Base-by-base conservation (phyloP, 2,797 vertebrate genomes). In the Fundulus diaphanus region DNA sequence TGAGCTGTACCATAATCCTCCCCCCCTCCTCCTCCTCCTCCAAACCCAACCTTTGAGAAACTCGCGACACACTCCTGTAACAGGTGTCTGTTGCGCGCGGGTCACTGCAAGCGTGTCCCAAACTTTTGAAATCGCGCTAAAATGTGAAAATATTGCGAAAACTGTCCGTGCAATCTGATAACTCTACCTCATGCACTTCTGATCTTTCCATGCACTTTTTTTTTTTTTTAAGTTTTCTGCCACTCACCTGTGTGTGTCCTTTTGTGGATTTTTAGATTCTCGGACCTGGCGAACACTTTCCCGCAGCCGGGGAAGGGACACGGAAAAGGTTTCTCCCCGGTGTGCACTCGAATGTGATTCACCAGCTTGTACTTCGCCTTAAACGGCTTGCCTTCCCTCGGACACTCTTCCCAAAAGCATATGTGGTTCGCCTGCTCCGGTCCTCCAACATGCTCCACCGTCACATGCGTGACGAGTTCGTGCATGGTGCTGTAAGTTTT, bases 361-460 rank as follows among this genome's bases (percentile, higher is more conserved):
- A 99, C 98, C 90, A 99, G 97, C 96, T 99, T 99, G 86, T 99
- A 99, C 95, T 99, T 99, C 93, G 98, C 98, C 96, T 99, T 99
- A 94, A 99, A 99, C 65, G 98, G 97, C 82, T 99, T 99, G 84
- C 98, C 98, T 95, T 99, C 97, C 86, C 98, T 93, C 11, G 96
- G 97, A 96, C 98, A 99, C 88, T 99, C 98, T 96, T 99, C 97
- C 98, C 97, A 99, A 94, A 97, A 98, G 88, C 97, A 99, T 80
- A 98, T 96, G 88, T 98, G 98, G 90, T 96, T 98, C 89, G 94
- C 95, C 87, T 98, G 97, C 93, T 99, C 98, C 9, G 98, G 97
- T 95, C 98, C 97, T 77, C 98, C 98, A 84, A 99, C 97, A 90
- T 99, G 97, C 91, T 99, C 98, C 89, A 98, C 97, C 5, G 97